phyloP scores from a whole-genome alignment of 1,140 invertebrate genomes.

The Coenobita brevimanus region DNA sequence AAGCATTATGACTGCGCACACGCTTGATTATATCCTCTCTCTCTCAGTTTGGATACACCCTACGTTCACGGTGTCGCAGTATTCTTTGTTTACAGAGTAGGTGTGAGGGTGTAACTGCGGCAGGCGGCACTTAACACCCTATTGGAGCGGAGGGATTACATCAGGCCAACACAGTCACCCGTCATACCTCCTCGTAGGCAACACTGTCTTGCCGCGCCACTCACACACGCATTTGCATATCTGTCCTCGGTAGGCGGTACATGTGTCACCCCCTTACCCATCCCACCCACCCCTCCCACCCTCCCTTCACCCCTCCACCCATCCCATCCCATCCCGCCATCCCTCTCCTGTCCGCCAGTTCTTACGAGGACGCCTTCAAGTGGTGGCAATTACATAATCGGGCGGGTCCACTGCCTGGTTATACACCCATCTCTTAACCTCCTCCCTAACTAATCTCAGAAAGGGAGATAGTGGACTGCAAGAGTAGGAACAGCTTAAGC shows the following conservation, averaged over 20 bases:
- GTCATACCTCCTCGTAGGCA: slow-evolving; percentile 38
- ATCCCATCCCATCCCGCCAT: neutral
- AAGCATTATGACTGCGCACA: too few relatives aligned
- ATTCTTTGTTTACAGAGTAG: too few relatives aligned
- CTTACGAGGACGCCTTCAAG: neutral
- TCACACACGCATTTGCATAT: slow-evolving; percentile 30
- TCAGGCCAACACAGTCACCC: neutral
- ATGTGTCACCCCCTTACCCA: neutral
- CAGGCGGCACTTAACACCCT: slow-evolving; percentile 33
- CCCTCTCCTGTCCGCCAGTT: slow-evolving; percentile 3
- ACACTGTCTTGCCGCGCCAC: slow-evolving; percentile 40
- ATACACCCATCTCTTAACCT: too few relatives aligned
- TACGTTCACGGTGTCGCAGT: too few relatives aligned
- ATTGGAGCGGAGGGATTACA: slow-evolving; percentile 22
- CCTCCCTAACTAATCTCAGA: too few relatives aligned
- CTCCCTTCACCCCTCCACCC: neutral
- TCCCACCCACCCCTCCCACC: neutral
- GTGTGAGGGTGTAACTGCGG: too few relatives aligned
- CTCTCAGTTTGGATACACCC: too few relatives aligned
- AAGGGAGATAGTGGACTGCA: too few relatives aligned
- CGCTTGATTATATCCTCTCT: too few relatives aligned
- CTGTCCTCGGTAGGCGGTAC: slow-evolving; percentile 36
- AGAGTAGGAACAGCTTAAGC: too few relatives aligned
- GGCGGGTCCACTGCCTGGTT: too few relatives aligned
- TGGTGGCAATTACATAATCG: too few relatives aligned